Base-by-base conservation (phyloP, 2,888 invertebrate species). In the Drosophila barbarae region DNA sequence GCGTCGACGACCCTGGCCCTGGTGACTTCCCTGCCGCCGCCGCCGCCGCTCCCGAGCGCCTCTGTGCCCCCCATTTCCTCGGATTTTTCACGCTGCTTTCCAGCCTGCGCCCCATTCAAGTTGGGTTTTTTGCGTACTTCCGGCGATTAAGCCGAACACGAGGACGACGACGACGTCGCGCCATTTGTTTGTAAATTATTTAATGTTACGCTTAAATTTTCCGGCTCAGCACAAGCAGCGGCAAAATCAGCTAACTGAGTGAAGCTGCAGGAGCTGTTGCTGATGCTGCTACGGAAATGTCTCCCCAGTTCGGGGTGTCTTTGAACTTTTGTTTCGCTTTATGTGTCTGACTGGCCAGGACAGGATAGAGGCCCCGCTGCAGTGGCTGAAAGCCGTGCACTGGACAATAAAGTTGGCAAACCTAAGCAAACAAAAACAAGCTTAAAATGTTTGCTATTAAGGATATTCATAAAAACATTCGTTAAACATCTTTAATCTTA, bases 161-260 rank as follows among this genome's bases (percentile, higher is more conserved):
- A 49, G 39, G 30, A 39, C 56, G 50, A 28, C 61, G 47, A 28
- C 60, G 41, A 6, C 56, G 80, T 69, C 75, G 74, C 80, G 80
- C 72, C 76, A 80, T 84, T 85, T 84, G 84, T 84, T 84, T 84
- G 85, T 85, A 79, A 84, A 84, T 84, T 85, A 84, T 85, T 84
- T 84, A 84, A 84, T 84, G 85, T 75, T 79, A 69, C 82, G 85
- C 82, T 81, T 85, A 78, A 83, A 84, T 85, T 85, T 85, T 85
- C 85, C 85, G 85, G 84, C 76, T 68, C 71, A 74, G 71, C 59
- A 65, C 49, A 65, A 63, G 61, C 58, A 42, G 23, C 44, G 26
- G 38, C 66, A 35, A 47, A 56, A 56, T 36, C 67, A 39, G 56
- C 68, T 60, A 60, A 69, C 69, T 69, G 63, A 69, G 36, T 55